Conservation (phyloP, 2,113 vertebrate genomes). For the Oreamnos americanus region DNA sequence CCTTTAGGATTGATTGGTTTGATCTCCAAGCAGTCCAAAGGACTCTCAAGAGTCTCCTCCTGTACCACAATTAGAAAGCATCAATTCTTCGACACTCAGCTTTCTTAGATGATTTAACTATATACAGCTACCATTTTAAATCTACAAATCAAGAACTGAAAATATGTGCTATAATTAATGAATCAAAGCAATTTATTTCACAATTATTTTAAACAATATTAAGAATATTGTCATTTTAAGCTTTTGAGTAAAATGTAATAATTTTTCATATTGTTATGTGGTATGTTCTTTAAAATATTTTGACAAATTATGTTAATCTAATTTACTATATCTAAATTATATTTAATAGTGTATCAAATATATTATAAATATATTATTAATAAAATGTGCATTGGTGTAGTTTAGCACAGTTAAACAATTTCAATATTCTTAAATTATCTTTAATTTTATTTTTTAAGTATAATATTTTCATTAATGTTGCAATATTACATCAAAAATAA, state of each 20-base stretch:
- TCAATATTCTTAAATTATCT: background rate
- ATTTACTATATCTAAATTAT: background rate
- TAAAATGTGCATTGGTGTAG: background rate
- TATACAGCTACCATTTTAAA: background rate
- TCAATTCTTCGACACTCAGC: background rate
- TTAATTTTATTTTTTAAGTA: background rate
- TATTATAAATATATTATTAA: background rate
- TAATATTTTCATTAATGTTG: background rate
- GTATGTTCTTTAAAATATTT: background rate
- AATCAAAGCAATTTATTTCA: background rate
- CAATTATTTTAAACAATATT: background rate
- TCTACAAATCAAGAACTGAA: constrained; percentile 2
- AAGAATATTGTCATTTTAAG: background rate
- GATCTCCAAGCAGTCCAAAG: background rate
- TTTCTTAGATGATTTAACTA: background rate
- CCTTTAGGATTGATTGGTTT: background rate
- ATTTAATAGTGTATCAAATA: background rate
- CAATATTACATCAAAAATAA: background rate
- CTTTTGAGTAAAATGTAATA: background rate
- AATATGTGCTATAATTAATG: background rate
- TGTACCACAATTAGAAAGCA: background rate
- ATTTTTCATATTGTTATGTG: background rate
- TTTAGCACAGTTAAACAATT: background rate
- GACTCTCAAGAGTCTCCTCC: background rate
- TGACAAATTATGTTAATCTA: background rate